Evolutionary conservation across 2,113 vertebrate species (phyloP).

Genomic region (Dromas ardeola): DNA sequence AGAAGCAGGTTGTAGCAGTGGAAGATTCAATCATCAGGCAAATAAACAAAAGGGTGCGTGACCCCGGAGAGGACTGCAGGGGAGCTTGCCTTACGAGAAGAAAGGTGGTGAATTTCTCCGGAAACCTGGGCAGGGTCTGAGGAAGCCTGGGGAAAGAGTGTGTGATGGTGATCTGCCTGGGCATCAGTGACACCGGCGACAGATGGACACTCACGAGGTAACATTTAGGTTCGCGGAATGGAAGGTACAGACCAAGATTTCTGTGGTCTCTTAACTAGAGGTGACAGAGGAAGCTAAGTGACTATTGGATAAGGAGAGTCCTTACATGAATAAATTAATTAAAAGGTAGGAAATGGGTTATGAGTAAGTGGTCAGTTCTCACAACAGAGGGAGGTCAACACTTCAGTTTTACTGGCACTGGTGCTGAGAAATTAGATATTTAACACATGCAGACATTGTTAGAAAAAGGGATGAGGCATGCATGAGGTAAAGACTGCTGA

Average conservation of each 20-base stretch:
- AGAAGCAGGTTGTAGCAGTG: conserved; percentile 38
- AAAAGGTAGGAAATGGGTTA: background rate
- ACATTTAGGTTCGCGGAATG: background rate
- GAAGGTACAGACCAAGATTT: background rate
- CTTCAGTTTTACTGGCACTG: background rate
- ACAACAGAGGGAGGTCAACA: background rate
- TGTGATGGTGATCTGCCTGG: background rate
- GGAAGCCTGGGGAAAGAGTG: background rate
- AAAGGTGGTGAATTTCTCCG: background rate
- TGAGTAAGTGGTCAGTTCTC: background rate
- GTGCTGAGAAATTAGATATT: background rate
- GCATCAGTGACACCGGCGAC: background rate
- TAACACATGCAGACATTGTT: background rate
- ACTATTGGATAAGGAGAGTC: background rate
- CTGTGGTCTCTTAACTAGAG: background rate
- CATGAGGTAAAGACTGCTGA: background rate
- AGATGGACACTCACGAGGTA: background rate
- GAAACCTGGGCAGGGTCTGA: conserved; percentile 16
- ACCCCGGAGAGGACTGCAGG: background rate
- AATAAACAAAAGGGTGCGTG: conserved; percentile 19
- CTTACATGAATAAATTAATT: background rate
- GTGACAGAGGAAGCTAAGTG: background rate
- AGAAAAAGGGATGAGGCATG: background rate
- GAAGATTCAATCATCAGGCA: conserved; percentile 24
- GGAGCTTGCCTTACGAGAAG: background rate